A percentile compares a stretch with the other conserved stretches of the same genome.
Conservation (phyloP, 1,140 invertebrate species). For the Choristoneura fumiferana region DNA sequence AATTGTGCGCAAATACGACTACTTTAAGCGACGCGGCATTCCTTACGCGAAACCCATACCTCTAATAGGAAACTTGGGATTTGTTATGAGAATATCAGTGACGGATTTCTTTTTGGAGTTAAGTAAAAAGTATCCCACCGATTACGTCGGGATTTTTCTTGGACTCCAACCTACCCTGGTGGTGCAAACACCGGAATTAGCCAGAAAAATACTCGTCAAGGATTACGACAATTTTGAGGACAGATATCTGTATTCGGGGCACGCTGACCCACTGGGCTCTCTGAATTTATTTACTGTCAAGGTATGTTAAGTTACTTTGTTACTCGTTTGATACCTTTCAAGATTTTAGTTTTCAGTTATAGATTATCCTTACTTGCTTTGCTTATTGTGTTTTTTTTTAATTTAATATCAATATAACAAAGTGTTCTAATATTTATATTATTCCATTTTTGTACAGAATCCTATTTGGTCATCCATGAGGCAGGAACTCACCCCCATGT, state of each 20-base stretch:
- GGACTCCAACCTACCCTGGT: constrained; percentile 45
- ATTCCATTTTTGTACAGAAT: constrained; percentile 49
- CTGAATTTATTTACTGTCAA: constrained; percentile 60
- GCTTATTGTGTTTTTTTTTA: no score
- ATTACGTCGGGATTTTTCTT: constrained; percentile 51
- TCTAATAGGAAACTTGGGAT: constrained; percentile 44
- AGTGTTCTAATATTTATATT: no score
- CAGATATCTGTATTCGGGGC: constrained; percentile 40
- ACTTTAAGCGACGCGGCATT: constrained; percentile 47
- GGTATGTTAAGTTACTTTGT: constrained; percentile 33
- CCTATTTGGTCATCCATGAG: constrained; percentile 52
- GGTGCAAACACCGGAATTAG: constrained; percentile 50
- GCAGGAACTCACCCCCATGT: constrained; percentile 51
- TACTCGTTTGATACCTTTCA: neutral
- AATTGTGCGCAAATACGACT: constrained; percentile 29
- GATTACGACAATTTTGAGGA: constrained; percentile 53
- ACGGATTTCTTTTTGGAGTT: constrained; percentile 47
- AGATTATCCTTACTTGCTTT: no score
- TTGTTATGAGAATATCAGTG: constrained; percentile 49
- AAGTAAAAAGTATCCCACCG: constrained; percentile 36
- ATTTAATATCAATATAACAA: no score
- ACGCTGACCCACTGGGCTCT: constrained; percentile 51
- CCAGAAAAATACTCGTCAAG: constrained; percentile 44
- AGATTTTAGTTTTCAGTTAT: neutral
- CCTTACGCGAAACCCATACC: constrained; percentile 43